Conservation (phyloP, 2,797 vertebrate species). For the Parambassis ranga region DNA sequence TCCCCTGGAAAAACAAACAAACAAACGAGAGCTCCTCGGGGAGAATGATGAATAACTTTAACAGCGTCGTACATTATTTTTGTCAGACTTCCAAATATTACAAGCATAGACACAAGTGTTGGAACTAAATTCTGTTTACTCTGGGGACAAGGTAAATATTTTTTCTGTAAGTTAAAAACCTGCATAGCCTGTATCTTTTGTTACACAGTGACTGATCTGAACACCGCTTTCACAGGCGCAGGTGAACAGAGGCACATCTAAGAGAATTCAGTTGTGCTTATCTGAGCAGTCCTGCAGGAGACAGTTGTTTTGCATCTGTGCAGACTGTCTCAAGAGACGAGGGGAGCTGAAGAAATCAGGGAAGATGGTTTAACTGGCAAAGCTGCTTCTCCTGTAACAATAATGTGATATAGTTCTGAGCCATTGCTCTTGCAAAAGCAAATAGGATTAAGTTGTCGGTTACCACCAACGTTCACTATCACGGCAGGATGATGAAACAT, state of each 20-base stretch:
- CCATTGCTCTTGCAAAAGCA: constrained; percentile 63
- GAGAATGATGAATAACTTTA: constrained; percentile 87
- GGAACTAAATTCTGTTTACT: constrained; percentile 80
- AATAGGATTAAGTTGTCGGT: constrained; percentile 72
- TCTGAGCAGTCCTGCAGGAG: constrained; percentile 69
- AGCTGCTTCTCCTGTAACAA: constrained; percentile 71
- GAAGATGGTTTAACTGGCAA: constrained; percentile 74
- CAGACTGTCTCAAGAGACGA: constrained; percentile 52
- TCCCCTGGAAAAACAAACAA: constrained; percentile 78
- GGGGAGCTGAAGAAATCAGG: constrained; percentile 56
- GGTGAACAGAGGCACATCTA: constrained; percentile 61
- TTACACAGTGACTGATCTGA: constrained; percentile 69
- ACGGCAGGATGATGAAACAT: constrained; percentile 64
- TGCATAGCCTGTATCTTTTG: constrained; percentile 66
- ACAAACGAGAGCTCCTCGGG: constrained; percentile 71
- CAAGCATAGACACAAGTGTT: constrained; percentile 71
- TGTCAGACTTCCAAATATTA: constrained; percentile 85
- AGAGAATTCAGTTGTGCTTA: constrained; percentile 68
- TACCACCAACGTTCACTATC: constrained; percentile 55
- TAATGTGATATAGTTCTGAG: constrained; percentile 66
- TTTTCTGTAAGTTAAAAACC: constrained; percentile 70
- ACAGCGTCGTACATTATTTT: constrained; percentile 80
- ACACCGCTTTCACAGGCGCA: constrained; percentile 48
- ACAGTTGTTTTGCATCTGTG: constrained; percentile 66
- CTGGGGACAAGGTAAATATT: constrained; percentile 73